Evolutionary conservation across 2,797 vertebrate genomes (phyloP), one percentile per base, ranked within the genome.

Genomic region (Bryconaethiops microstoma): DNA sequence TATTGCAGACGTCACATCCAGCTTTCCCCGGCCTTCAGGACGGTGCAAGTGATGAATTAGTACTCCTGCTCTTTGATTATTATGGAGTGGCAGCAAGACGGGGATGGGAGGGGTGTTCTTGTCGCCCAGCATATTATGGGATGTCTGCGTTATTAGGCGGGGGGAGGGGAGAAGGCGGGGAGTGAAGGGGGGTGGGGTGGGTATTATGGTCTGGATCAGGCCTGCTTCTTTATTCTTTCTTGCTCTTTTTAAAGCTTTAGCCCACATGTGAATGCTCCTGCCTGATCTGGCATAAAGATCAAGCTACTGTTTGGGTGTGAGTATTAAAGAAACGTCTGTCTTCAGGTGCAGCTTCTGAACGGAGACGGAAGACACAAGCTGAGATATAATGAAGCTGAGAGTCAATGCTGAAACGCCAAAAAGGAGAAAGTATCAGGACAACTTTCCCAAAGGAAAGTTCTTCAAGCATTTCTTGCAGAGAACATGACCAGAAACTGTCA

Each of bases 61-160:
- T 86, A 80, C 84, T 86, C 86, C 76, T 78, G 72, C 80, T 71
- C 76, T 79, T 78, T 85, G 90, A 91, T 92, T 92, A 93, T 92
- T 91, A 91, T 90, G 79, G 88, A 89, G 87, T 86, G 88, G 87
- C 88, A 82, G 85, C 67, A 50, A 78, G 64, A 70, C 69, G 54
- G 73, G 82, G 83, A 83, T 60, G 69, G 73, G 82, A 75, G 55
- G 39, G 68, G 59, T 16, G 68, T 45, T 77, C 35, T 82, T 86
- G 80, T 72, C 48, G 82, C 78, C 62, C 64, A 85, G 89, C 83
- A 86, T 92, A 94, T 94, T 93, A 93, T 94, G 91, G 92, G 91
- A 92, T 94, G 90, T 90, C 80, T 84, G 86, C 77, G 88, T 90
- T 90, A 90, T 91, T 86, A 83, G 82, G 82, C 55, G 84, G 92